A percentile compares a stretch with the other conserved stretches of the same genome.
These are phyloP conservation scores for Herpetotheres cachinnans DNA, from an alignment of 2,113 vertebrate genomes.

Conservation along the genomic window DNA sequence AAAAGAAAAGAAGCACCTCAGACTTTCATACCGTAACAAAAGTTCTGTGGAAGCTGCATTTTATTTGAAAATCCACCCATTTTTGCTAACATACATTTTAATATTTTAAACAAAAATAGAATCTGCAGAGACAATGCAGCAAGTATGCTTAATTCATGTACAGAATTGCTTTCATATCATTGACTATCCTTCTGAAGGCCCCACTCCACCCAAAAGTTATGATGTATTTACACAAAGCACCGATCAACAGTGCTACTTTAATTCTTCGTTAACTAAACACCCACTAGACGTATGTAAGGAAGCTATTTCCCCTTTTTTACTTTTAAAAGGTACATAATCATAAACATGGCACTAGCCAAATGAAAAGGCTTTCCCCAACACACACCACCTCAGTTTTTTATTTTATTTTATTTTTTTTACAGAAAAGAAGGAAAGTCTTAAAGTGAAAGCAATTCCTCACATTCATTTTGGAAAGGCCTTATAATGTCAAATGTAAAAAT, in stretches of 20 bases:
- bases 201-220: conserved; percentile 73
- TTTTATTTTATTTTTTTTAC: neutral
- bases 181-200: conserved; percentile 84
- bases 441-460: conserved; percentile 97
- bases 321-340: conserved; percentile 70
- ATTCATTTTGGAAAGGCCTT: conserved; percentile 97
- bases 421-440: conserved; percentile 85
- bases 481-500: conserved; percentile 86
- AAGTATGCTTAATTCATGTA: conserved; percentile 91
- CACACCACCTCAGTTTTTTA: conserved; percentile 9
- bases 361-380: conserved; percentile 39
- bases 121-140: conserved; percentile 94
- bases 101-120: conserved; percentile 99
- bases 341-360: conserved; percentile 67
- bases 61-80: conserved; percentile 98
- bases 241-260: conserved; percentile 92
- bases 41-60: conserved; percentile 96
- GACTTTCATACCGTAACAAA: conserved; percentile 75
- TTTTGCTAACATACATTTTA: conserved; percentile 95
- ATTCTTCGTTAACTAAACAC: conserved; percentile 71
- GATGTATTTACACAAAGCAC: conserved; percentile 92
- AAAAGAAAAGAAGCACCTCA: conserved; percentile 65
- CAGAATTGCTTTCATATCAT: conserved; percentile 91
- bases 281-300: conserved; percentile 81
- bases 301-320: conserved; percentile 70